Evolutionary conservation across 1,140 invertebrate genomes (phyloP), one percentile per base, ranked within the genome.

Genomic region (Holotrichia oblita): DNA sequence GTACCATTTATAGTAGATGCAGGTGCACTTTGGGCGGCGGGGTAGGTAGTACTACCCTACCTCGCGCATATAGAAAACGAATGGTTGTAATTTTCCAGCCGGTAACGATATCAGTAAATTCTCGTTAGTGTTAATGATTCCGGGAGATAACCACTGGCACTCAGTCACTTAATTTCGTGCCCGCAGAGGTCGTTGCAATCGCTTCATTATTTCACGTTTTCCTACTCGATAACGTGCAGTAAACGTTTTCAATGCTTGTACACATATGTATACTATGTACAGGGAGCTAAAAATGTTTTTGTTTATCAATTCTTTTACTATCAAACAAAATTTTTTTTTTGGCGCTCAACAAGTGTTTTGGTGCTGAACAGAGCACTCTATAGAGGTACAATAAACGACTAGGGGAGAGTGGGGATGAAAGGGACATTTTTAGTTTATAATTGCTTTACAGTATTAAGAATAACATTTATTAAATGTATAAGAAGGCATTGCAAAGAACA

Each of bases 31-130:
- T n/a, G 14, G 17, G 48, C 48, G n/a, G 61, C 22, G 61, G n/a
- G 27, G 27, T 34, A 34, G 27, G n/a, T n/a, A 34, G 27, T 34
- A 34, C 27, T 34, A 34, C 27, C n/a, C 2, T 34, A 34, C 27
- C 27, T 2, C 22, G 27, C 20, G 20, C 22, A 14, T 22, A 20
- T 69, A 64, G 27, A 27, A 69, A 69, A 69, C 61, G 61, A 69
- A 69, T 69, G 20, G 61, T 27, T 27, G 61, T 69, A 69, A 69
- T 69, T 69, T 69, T 69, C 61, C 12, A 69, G 27, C 61, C 61
- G 61, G 61, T 69, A 69, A 69, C 61, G 61, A 69, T 34, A 69
- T 22, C 61, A 69, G 61, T 69, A 69, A 69, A 69, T 69, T 69
- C 61, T 69, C 61, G 61, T 69, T 69, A 69, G 20, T 69, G 61